A percentile compares a stretch with the other conserved stretches of the same genome.
Conservation (phyloP, 2,888 invertebrate genomes). For the Amphipoea lucens region DNA sequence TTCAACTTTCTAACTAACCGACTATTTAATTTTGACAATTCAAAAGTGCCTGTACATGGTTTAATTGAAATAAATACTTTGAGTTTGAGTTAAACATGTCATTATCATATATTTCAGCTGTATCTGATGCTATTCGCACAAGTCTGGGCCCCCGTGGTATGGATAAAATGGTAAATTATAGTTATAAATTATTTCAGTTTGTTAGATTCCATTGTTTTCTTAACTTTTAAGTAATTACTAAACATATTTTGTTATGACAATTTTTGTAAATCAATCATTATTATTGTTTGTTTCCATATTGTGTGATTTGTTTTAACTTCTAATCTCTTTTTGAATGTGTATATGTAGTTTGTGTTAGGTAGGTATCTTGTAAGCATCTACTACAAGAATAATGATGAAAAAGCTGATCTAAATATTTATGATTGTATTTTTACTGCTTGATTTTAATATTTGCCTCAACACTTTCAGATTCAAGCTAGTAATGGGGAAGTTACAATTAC, state of each 20-base stretch:
- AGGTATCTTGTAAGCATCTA: not conserved
- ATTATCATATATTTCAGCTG: conserved; percentile 92
- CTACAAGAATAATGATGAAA: too few relatives aligned
- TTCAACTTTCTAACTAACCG: too few relatives aligned
- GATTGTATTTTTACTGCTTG: not conserved
- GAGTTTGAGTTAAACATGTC: not conserved
- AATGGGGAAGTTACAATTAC: conserved; percentile 99
- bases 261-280: too few relatives aligned
- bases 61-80: too few relatives aligned
- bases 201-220: not conserved
- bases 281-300: not conserved
- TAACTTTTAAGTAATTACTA: not conserved
- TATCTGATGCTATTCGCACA: conserved; percentile 99
- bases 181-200: not conserved
- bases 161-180: conserved; percentile 98
- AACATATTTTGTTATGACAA: not conserved
- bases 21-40: too few relatives aligned
- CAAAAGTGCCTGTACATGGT: too few relatives aligned
- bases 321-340: not conserved
- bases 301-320: not conserved
- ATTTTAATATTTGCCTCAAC: not conserved
- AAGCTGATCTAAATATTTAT: not conserved
- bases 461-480: conserved; percentile 95
- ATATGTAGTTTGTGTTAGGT: not conserved
- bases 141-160: conserved; percentile 99